A percentile compares a stretch with the other conserved stretches of the same genome.
Evolutionary conservation across 2,888 invertebrate species (phyloP).

Genomic region (Lymantria dispar): DNA sequence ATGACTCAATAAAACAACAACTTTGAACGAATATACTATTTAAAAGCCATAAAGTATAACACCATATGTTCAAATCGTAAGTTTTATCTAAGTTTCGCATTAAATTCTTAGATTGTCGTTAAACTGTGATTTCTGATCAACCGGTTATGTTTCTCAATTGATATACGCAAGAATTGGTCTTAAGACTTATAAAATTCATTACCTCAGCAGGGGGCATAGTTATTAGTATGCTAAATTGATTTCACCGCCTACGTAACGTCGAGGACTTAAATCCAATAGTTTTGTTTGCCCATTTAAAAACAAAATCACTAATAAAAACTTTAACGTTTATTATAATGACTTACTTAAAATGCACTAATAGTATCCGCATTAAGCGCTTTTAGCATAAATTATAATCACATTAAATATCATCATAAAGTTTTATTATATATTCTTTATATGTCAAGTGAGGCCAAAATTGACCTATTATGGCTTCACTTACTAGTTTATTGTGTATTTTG

Average conservation of each 20-base stretch:
- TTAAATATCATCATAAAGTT: neutral
- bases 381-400: constrained; percentile 10
- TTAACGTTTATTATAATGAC: constrained; percentile 14
- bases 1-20: constrained; percentile 33
- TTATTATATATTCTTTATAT: constrained; percentile 2
- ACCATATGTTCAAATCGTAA: constrained; percentile 38
- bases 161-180: constrained; percentile 28
- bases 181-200: constrained; percentile 49
- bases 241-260: constrained; percentile 50
- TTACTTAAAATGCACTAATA: constrained; percentile 22
- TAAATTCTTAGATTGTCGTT: constrained; percentile 34
- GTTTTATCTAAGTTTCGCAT: constrained; percentile 48
- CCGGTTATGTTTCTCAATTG: constrained; percentile 30
- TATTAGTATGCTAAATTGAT: constrained; percentile 66
- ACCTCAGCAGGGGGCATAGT: constrained; percentile 51
- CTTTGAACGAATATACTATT: constrained; percentile 60
- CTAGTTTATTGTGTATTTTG: neutral
- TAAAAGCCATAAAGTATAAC: constrained; percentile 50
- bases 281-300: constrained; percentile 13
- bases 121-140: constrained; percentile 38
- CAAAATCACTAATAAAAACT: constrained; percentile 13
- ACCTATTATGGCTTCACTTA: too few species aligned
- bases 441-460: constrained; percentile 5
- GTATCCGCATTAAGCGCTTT: constrained; percentile 11
- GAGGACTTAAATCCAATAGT: constrained; percentile 19